These are phyloP conservation scores for Saguinus imperator DNA, from an alignment of 2,113 vertebrate genomes.

Conservation along the genomic window DNA sequence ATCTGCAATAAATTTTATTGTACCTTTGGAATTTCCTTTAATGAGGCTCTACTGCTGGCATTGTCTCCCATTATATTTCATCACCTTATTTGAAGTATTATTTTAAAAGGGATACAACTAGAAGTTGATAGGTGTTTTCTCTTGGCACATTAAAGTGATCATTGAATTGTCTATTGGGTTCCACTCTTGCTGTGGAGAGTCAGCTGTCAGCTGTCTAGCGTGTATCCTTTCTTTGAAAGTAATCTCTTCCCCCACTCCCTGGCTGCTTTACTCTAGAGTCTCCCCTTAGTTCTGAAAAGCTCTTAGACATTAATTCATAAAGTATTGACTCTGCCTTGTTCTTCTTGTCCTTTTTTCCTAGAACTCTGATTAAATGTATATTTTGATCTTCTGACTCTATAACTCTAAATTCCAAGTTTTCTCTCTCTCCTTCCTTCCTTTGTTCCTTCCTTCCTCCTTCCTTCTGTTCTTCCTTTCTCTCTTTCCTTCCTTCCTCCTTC, in stretches of 20 bases:
- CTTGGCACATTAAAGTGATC: background rate
- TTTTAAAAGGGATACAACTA: background rate
- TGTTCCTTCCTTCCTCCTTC: too few species aligned
- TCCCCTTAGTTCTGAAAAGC: background rate
- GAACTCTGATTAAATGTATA: constrained; percentile 1
- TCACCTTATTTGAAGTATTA: background rate
- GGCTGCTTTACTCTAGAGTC: background rate
- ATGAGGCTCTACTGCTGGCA: background rate
- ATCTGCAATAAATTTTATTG: background rate
- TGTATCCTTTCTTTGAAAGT: too few species aligned
- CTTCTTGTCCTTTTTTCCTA: background rate
- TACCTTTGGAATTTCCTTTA: background rate
- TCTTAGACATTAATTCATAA: constrained; percentile 2
- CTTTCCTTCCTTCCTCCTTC: too few species aligned
- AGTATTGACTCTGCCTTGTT: background rate
- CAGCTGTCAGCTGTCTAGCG: background rate
- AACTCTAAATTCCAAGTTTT: constrained; percentile 23
- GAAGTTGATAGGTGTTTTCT: background rate
- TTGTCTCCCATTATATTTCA: background rate
- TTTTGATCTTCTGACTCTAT: background rate
- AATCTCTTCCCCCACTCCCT: background rate
- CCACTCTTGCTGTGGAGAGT: background rate
- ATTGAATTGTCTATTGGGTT: background rate
- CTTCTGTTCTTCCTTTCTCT: too few species aligned
- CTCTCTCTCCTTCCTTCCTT: too few species aligned